Base-by-base conservation (phyloP, 2,888 invertebrate species). In the Hyposoter dolosus region DNA sequence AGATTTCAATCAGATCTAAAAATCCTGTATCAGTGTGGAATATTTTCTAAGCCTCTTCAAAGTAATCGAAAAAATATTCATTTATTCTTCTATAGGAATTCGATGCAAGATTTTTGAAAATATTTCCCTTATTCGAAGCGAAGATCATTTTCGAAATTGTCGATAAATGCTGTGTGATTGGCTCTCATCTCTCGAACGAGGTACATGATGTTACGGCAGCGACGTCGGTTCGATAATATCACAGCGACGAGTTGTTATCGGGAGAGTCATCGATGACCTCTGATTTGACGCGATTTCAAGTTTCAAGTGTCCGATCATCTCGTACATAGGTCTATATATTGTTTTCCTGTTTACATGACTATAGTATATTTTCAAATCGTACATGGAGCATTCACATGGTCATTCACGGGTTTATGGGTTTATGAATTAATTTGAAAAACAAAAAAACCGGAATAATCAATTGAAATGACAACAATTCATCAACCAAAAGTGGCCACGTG, bases 171-270 rank as follows among this genome's bases (percentile, higher is more conserved):
- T 15, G 15, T 15, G 28, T 28, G 47, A 82, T 69, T 71, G 69
- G 69, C 50, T 47, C 75, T 68, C 45, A 32, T 32, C 28, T 66
- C 66, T 40, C 12, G 68, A 19, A 66, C 19, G 40, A 40, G 45
- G 43, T 50, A 17, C 47, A 77, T 40, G 50, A 63, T 32, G 47
- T 69, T 35, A 35, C 5, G 32, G 7, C 12, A 7, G 17, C 23
- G 23, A 68, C 65, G 71, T 77, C 50, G 35, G 43, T 47, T 50
- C 76, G 40, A 82, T 82, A 50, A 60, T 82, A 77, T 76, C 76
- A 40, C 60, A 35, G n/a, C 28, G 10, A 28, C 45, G 28, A 63
- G 65, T 82, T 76, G 76, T 82, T 82, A 82, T 63, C 63, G 47
- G 32, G 23, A 53, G 69, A 76, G 66, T 68, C 50, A 77, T 82